Conservation (phyloP, 2,888 invertebrate species). For the Heliconius hortense region DNA sequence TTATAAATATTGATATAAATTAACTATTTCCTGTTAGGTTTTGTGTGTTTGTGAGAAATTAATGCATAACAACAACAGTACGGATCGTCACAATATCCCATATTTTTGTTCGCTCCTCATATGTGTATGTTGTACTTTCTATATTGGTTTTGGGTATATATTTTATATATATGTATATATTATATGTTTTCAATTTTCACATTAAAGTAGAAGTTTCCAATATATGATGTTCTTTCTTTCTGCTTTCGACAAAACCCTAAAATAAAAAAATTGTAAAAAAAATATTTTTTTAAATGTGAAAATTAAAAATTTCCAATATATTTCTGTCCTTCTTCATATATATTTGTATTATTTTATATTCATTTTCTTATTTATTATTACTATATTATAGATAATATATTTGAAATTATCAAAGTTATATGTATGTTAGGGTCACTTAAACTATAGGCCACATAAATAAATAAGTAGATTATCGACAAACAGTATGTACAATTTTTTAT, state of each 20-base stretch:
- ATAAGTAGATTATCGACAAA: not conserved
- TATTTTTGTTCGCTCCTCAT: constrained; percentile 21
- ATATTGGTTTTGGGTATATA: constrained; percentile 18
- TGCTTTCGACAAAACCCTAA: not conserved
- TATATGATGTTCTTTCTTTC: not conserved
- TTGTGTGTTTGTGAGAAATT: too few species aligned
- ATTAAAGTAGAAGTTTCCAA: not conserved
- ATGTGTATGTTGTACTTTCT: constrained; percentile 1
- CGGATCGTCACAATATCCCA: constrained; percentile 1
- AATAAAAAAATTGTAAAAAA: not conserved
- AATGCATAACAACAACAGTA: constrained; percentile 14
- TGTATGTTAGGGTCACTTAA: not conserved
- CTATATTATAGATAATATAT: constrained; percentile 7
- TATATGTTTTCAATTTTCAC: constrained; percentile 12
- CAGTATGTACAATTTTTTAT: not conserved
- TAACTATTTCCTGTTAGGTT: too few species aligned
- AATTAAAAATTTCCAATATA: constrained; percentile 46
- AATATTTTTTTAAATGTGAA: constrained; percentile 33
- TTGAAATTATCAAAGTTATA: not conserved
- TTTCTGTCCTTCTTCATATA: constrained; percentile 45
- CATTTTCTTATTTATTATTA: constrained; percentile 21
- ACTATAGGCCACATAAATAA: constrained; percentile 17
- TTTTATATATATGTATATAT: constrained; percentile 13
- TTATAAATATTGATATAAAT: too few species aligned
- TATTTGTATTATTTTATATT: constrained; percentile 29